Percentiles rank a stretch among this genome's conserved stretches.
Evolutionary conservation across 2,797 vertebrate species (phyloP).

Genomic region (Lateolabrax maculatus): DNA sequence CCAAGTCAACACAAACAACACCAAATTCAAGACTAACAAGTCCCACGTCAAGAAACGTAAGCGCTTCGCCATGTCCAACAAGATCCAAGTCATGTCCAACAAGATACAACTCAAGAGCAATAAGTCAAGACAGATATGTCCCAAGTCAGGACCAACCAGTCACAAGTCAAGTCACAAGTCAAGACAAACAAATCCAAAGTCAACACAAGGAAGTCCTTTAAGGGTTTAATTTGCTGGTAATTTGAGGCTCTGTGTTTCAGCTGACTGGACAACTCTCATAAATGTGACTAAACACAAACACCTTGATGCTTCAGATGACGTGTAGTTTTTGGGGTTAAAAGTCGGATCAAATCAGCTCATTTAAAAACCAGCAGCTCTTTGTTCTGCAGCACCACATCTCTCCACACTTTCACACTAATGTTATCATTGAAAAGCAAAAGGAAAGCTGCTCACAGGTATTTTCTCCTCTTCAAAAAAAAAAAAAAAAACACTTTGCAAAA

Average conservation of each 20-base stretch:
- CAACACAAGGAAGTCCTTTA: not conserved
- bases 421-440: not conserved
- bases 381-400: not conserved
- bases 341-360: not conserved
- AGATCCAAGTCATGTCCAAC: not conserved
- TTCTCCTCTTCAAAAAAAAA: conserved; percentile 35
- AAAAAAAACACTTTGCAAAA: conserved; percentile 48
- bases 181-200: not conserved
- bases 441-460: not conserved
- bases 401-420: not conserved
- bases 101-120: not conserved
- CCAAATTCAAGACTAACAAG: too few relatives aligned
- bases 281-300: not conserved
- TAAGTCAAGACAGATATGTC: not conserved
- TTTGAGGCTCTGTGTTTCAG: not conserved
- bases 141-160: not conserved
- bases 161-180: not conserved
- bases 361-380: conserved; percentile 7
- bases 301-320: not conserved
- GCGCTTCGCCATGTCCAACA: too few relatives aligned
- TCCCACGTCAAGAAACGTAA: too few relatives aligned
- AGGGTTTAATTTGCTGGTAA: too few relatives aligned
- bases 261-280: not conserved
- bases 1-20: not conserved
- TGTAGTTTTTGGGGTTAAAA: not conserved